phyloP scores from a whole-genome alignment of 2,888 invertebrate genomes.

The Myopa testacea region DNA sequence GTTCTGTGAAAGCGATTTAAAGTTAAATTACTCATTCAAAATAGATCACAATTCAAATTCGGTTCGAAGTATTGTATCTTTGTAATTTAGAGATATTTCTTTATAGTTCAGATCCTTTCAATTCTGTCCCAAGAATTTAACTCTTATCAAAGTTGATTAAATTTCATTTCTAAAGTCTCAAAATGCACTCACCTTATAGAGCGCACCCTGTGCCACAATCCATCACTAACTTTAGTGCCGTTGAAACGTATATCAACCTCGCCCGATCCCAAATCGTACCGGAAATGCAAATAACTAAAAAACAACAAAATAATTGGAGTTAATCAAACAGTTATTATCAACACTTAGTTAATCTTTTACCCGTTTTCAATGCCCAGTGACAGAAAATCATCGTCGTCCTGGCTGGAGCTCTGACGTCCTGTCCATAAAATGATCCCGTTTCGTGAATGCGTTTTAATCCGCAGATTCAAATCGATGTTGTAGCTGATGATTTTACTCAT shows the following conservation, averaged over 20 bases:
- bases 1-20: slow-evolving; percentile 71
- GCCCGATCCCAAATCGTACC: slow-evolving; percentile 89
- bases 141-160: too few species aligned
- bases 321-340: neutral
- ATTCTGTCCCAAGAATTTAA: too few species aligned
- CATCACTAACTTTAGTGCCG: slow-evolving; percentile 87
- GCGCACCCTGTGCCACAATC: slow-evolving; percentile 82
- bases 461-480: slow-evolving; percentile 88
- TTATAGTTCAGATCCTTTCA: too few species aligned
- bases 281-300: slow-evolving; percentile 69
- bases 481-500: slow-evolving; percentile 87
- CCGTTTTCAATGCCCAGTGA: slow-evolving; percentile 87
- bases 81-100: too few species aligned
- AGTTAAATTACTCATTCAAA: too few species aligned
- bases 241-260: slow-evolving; percentile 88
- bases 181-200: slow-evolving; percentile 74
- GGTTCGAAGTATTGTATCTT: too few species aligned
- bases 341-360: slow-evolving; percentile 50
- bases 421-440: slow-evolving; percentile 88
- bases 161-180: neutral
- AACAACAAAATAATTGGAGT: neutral
- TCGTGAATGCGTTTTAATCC: slow-evolving; percentile 79
- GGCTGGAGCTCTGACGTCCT: slow-evolving; percentile 75
- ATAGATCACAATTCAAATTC: too few species aligned
- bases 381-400: slow-evolving; percentile 79